Conservation (phyloP, 2,797 vertebrate species). For the Kryptolebias ocellatus region DNA sequence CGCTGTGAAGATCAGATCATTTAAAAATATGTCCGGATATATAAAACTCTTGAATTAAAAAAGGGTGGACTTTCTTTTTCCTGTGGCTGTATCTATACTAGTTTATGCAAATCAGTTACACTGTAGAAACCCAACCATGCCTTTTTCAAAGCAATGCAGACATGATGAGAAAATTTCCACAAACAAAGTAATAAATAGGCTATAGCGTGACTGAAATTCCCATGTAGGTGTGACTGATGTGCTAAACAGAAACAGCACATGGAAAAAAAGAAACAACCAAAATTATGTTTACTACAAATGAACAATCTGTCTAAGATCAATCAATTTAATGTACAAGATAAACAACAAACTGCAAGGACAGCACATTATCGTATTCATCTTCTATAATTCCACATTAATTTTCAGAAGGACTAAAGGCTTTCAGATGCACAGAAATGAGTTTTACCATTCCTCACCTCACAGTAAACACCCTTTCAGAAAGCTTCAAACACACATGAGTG, state of each 20-base stretch:
- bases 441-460: slow-evolving; percentile 8
- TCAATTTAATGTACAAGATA: slow-evolving; percentile 11
- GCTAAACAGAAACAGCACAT: slow-evolving; percentile 37
- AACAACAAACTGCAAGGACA: slow-evolving; percentile 22
- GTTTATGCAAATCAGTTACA: not conserved
- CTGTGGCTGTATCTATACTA: not conserved
- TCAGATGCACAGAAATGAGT: slow-evolving; percentile 14
- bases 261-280: slow-evolving; percentile 84
- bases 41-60: too few species aligned
- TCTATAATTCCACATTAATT: slow-evolving; percentile 15
- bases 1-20: too few species aligned
- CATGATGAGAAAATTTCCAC: slow-evolving; percentile 22
- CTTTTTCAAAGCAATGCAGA: slow-evolving; percentile 81
- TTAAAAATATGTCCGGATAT: too few species aligned
- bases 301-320: slow-evolving; percentile 16
- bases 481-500: slow-evolving; percentile 19
- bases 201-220: slow-evolving; percentile 13
- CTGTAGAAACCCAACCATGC: slow-evolving; percentile 67
- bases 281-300: slow-evolving; percentile 45
- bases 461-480: slow-evolving; percentile 3
- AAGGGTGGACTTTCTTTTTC: too few species aligned
- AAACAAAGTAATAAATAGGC: not conserved
- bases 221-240: slow-evolving; percentile 38
- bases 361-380: slow-evolving; percentile 30
- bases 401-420: not conserved